phyloP scores from a whole-genome alignment of 1,140 invertebrate genomes.

The Papilio aristodemus region DNA sequence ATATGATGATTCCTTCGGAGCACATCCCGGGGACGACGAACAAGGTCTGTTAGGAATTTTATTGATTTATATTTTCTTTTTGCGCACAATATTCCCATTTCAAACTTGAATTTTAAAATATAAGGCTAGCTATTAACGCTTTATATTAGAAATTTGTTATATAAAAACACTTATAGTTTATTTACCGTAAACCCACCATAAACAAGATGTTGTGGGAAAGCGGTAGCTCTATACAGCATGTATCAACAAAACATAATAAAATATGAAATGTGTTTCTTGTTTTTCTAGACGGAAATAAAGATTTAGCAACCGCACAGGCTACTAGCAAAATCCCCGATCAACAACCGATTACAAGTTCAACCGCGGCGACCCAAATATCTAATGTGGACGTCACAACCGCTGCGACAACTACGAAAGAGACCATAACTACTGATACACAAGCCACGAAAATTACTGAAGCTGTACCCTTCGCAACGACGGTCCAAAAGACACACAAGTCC shows the following conservation, averaged over 20 bases:
- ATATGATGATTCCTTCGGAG: constrained; percentile 2
- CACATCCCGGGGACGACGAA: not conserved
- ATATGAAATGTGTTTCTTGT: not conserved
- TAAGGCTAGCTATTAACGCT: too few relatives aligned
- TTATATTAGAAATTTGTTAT: too few relatives aligned
- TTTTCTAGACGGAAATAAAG: not conserved
- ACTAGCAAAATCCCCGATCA: not conserved
- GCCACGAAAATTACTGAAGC: not conserved
- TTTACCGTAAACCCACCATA: too few relatives aligned
- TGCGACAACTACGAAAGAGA: not conserved
- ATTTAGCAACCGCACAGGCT: not conserved
- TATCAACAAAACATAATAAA: too few relatives aligned
- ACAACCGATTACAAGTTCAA: not conserved
- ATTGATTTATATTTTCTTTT: not conserved
- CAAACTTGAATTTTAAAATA: too few relatives aligned
- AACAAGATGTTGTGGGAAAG: too few relatives aligned
- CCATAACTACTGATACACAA: too few relatives aligned
- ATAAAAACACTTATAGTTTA: too few relatives aligned
- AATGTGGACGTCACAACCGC: not conserved
- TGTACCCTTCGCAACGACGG: not conserved
- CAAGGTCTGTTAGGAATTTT: not conserved
- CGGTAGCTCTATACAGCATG: too few relatives aligned
- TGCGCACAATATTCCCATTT: too few relatives aligned
- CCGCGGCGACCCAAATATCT: not conserved
- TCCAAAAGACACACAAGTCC: not conserved